Percentiles rank a stretch among this genome's conserved stretches.
Conservation (phyloP, 2,113 vertebrate species). For the Columbina picui region DNA sequence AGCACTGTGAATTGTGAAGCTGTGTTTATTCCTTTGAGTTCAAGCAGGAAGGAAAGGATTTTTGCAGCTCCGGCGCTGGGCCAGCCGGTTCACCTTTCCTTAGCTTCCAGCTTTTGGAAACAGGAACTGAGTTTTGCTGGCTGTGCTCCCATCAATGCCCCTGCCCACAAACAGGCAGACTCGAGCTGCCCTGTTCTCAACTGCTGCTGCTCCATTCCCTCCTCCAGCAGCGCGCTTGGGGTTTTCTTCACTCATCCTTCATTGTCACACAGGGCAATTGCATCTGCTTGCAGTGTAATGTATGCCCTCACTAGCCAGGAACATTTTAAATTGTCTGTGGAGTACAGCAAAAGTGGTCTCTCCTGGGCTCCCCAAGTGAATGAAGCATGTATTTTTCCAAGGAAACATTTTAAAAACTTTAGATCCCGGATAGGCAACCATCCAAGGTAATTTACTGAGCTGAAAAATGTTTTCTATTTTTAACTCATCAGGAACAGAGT, state of each 20-base stretch:
- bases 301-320: neutral
- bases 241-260: neutral
- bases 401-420: neutral
- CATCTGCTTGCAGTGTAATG: neutral
- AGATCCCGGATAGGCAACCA: rapidly evolving
- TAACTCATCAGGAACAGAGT: neutral
- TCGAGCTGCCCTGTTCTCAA: neutral
- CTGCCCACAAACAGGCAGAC: neutral
- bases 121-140: neutral
- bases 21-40: conserved; percentile 49
- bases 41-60: conserved; percentile 52
- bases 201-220: neutral
- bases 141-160: neutral
- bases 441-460: neutral
- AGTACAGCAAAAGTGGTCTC: neutral
- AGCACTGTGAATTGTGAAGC: conserved; percentile 14
- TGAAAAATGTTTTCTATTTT: neutral
- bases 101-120: neutral
- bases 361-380: neutral
- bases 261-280: neutral
- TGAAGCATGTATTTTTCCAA: neutral
- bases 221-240: neutral
- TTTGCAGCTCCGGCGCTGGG: neutral
- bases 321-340: neutral
- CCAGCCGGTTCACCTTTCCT: neutral